phyloP scores from a whole-genome alignment of 2,113 vertebrate genomes.

The Platysternon megacephalum region DNA sequence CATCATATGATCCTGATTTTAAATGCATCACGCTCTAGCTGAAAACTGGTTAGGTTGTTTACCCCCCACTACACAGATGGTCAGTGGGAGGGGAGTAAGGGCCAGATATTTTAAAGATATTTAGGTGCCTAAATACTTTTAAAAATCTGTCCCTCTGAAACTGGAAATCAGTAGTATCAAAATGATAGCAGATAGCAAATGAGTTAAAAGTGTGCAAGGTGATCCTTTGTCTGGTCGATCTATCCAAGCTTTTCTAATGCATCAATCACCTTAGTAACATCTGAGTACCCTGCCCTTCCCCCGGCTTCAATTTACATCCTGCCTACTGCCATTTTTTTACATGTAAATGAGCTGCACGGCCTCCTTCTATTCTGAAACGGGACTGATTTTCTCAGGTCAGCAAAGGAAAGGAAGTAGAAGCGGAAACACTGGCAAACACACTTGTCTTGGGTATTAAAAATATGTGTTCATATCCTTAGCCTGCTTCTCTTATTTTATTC shows the following conservation, averaged over 20 bases:
- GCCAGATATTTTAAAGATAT: not conserved
- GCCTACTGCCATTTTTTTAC: not conserved
- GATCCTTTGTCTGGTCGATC: not conserved
- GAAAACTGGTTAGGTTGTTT: not conserved
- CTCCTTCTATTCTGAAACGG: not conserved
- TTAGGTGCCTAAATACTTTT: not conserved
- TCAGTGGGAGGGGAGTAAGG: not conserved
- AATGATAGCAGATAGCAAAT: not conserved
- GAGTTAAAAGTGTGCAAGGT: not conserved
- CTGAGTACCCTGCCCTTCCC: not conserved
- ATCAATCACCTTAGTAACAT: not conserved
- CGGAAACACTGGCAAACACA: not conserved
- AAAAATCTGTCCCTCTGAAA: not conserved
- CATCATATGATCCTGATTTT: not conserved
- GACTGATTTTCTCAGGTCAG: not conserved
- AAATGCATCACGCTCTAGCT: not conserved
- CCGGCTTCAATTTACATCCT: not conserved
- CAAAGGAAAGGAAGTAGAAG: not conserved
- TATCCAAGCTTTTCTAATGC: not conserved
- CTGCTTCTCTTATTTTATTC: not conserved
- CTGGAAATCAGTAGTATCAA: not conserved
- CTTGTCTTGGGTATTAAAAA: not conserved
- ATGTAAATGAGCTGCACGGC: not conserved
- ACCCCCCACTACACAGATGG: not conserved
- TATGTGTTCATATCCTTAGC: not conserved